phyloP scores from a whole-genome alignment of 2,888 invertebrate genomes.

The Eulithis testata region DNA sequence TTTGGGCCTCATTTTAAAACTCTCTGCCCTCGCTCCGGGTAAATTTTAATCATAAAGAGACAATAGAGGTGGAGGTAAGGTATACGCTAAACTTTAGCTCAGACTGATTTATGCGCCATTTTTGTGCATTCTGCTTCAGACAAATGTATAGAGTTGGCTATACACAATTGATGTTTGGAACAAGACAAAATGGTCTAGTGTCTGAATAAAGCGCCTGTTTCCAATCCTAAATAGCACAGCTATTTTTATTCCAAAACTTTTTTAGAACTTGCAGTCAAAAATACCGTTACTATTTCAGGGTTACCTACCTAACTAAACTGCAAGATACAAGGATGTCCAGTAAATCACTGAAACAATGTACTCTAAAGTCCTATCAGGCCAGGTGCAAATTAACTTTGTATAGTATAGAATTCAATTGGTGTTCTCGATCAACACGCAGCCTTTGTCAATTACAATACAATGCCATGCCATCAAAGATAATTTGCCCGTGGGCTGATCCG shows the following conservation, averaged over 20 bases:
- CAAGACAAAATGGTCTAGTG: constrained; percentile 2
- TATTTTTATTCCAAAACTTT: too few relatives aligned
- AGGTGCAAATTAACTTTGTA: constrained; percentile 38
- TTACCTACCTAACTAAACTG: not conserved
- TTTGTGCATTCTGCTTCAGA: constrained; percentile 40
- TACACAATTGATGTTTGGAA: not conserved
- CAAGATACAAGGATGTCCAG: not conserved
- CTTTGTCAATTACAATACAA: constrained; percentile 10
- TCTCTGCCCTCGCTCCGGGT: constrained; percentile 57
- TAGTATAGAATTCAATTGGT: not conserved
- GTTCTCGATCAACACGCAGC: constrained; percentile 8
- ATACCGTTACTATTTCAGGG: too few relatives aligned
- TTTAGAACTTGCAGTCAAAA: too few relatives aligned
- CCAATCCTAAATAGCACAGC: too few relatives aligned
- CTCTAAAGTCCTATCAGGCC: constrained; percentile 1
- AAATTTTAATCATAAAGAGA: constrained; percentile 79
- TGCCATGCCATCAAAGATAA: constrained; percentile 7
- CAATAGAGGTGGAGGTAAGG: constrained; percentile 70
- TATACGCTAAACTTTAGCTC: constrained; percentile 62
- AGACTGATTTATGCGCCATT: constrained; percentile 64
- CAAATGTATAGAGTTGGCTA: constrained; percentile 18
- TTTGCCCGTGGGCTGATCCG: constrained; percentile 19
- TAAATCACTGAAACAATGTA: not conserved
- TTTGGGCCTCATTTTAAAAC: constrained; percentile 76
- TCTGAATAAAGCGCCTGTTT: too few relatives aligned